Conservation (phyloP, 2,888 invertebrate genomes). For the Tholera decimalis region DNA sequence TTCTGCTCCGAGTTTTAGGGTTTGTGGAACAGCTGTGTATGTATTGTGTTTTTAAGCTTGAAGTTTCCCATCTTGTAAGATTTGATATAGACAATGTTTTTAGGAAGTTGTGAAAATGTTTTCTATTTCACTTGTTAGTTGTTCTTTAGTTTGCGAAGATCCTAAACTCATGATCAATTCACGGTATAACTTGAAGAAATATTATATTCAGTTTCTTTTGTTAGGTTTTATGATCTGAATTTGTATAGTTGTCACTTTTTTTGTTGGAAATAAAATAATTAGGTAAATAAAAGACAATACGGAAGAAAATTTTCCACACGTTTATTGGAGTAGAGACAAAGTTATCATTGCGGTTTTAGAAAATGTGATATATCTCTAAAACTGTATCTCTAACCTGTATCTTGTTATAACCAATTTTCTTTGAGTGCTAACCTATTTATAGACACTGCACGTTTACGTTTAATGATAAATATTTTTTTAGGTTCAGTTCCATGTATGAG, state of each 20-base stretch:
- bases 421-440: too few species aligned
- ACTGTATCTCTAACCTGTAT: too few species aligned
- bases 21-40: conserved; percentile 43
- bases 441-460: too few species aligned
- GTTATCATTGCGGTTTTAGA: too few species aligned
- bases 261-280: neutral
- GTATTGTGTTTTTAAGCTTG: conserved; percentile 42
- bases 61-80: conserved; percentile 27
- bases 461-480: too few species aligned
- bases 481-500: too few species aligned
- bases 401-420: too few species aligned
- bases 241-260: neutral
- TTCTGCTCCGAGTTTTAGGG: conserved; percentile 27
- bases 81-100: conserved; percentile 38
- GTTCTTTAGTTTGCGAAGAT: conserved; percentile 37
- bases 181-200: conserved; percentile 33
- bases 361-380: too few species aligned
- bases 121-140: conserved; percentile 46
- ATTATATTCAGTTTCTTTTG: conserved; percentile 40
- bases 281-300: neutral
- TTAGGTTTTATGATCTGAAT: conserved; percentile 10
- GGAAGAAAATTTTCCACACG: neutral
- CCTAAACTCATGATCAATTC: conserved; percentile 31
- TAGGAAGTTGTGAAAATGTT: conserved; percentile 35
- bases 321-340: too few species aligned